Evolutionary conservation across 2,888 invertebrate species (phyloP), one percentile per base, ranked within the genome.

Genomic region (Leucoptera coffeella): DNA sequence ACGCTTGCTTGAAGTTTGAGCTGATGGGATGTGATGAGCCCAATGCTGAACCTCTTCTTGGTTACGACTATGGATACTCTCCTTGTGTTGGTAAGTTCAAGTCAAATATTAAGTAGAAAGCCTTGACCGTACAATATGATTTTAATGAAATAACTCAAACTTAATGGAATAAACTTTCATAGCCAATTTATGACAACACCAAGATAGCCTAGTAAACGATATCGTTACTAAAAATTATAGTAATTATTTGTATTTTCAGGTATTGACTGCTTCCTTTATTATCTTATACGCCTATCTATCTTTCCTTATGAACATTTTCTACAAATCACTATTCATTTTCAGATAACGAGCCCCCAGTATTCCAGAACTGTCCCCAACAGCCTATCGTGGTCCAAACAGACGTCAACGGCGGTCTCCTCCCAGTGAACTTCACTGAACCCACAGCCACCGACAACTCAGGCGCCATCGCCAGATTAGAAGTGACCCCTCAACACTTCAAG

Each of bases 401-500:
- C 42, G 77, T 82, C 0, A 86, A 90, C 38, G 91, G 91, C 20
- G 92, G 91, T n/a, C 72, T 94, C 22, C 59, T 90, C 32, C 87
- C 93, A 0, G 88, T 93, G 0, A 91, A 92, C 50, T 94, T 92
- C 45, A 89, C 92, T 0, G 91, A 94, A 50, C 95, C 95, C 3
- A 84, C 86, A 1, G 94, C 95, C 8, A 79, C 82, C n/a, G 95
- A 95, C 45, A 96, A 96, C 49, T 93, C 93, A 25, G 95, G 95
- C 19, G 88, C 90, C 34, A 90, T 96, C 36, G 93, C 94, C 2
- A 77, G 94, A 40, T 73, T 92, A 33, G 93, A 94, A 73, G 85
- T 95, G 0, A 90, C 90, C 38, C 95, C 95, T 0, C 83, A 85
- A 38, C 90, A 87, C 40, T 95, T 95, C 58, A 83, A 77, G 45